Evolutionary conservation across 1,140 invertebrate genomes (phyloP).

Genomic region (Aporrectodea caliginosa): DNA sequence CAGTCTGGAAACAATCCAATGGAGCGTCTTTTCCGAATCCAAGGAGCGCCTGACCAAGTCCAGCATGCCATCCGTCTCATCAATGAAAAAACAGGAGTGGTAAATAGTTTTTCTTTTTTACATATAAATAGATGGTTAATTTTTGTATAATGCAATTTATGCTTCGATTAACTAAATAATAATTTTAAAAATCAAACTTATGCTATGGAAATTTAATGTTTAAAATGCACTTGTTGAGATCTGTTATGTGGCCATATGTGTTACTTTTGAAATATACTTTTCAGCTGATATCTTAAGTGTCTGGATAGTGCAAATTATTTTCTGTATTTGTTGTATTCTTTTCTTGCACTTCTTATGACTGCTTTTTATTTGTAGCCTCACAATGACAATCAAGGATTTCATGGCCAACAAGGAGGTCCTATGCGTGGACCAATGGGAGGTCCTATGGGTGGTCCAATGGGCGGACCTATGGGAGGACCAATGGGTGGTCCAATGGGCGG

Average conservation of each 20-base stretch:
- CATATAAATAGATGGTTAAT: no score
- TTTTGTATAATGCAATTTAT: no score
- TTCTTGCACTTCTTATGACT: neutral
- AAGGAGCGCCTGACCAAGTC: conserved; percentile 87
- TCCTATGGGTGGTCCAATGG: conserved; percentile 15
- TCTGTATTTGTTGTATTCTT: neutral
- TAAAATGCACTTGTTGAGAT: no score
- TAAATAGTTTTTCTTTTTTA: conserved; percentile 32
- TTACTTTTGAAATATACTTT: no score
- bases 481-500: conserved; percentile 21
- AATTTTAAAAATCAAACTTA: no score
- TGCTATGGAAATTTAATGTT: no score
- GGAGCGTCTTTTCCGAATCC: conserved; percentile 57
- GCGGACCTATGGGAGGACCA: neutral
- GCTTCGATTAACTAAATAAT: no score
- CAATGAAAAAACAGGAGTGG: conserved; percentile 48
- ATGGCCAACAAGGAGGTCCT: neutral
- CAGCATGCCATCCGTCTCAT: conserved; percentile 74
- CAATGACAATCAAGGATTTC: conserved; percentile 11
- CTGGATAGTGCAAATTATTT: neutral
- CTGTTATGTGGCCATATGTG: no score
- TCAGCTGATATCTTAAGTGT: no score
- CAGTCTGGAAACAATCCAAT: conserved; percentile 47
- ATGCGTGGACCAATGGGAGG: conserved; percentile 14
- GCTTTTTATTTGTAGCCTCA: conserved; percentile 11